Percentiles rank a stretch among this genome's conserved stretches.
phyloP scores from a whole-genome alignment of 1,140 invertebrate species.

The Eufriesea mexicana region DNA sequence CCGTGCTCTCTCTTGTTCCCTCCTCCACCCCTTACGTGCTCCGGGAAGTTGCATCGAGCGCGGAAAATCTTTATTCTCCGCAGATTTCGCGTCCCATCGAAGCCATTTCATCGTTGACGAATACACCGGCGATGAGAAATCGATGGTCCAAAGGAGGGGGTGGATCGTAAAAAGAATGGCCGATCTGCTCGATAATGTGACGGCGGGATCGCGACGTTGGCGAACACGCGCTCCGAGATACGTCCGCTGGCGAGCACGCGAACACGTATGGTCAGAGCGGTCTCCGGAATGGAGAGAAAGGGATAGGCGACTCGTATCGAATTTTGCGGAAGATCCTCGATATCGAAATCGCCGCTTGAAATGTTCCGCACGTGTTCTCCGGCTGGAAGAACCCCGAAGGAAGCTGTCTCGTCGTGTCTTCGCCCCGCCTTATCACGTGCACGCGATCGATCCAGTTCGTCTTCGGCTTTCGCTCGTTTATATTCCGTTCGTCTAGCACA shows the following conservation, averaged over 20 bases:
- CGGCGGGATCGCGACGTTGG: neutral
- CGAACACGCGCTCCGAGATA: no score
- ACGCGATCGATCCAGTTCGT: slow-evolving; percentile 64
- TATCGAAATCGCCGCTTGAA: slow-evolving; percentile 54
- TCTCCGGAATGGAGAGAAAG: neutral
- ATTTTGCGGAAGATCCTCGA: slow-evolving; percentile 47
- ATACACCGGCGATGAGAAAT: slow-evolving; percentile 18
- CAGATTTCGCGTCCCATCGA: neutral
- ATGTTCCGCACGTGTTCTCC: slow-evolving; percentile 49
- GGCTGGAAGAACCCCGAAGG: slow-evolving; percentile 28
- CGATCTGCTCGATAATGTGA: slow-evolving; percentile 39
- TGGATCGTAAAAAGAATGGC: neutral
- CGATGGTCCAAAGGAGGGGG: neutral
- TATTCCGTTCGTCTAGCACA: slow-evolving; percentile 64
- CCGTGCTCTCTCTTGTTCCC: no score
- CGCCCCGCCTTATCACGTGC: slow-evolving; percentile 62
- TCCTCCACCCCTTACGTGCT: neutral
- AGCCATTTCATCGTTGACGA: neutral
- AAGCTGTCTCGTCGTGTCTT: slow-evolving; percentile 60
- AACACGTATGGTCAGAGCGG: neutral
- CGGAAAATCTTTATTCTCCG: slow-evolving; percentile 7
- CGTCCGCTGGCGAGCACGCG: no score
- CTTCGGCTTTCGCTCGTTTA: slow-evolving; percentile 64
- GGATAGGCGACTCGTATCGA: slow-evolving; percentile 23
- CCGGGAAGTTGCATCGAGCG: neutral